phyloP scores from a whole-genome alignment of 2,888 invertebrate genomes.

The Meliscaeva auricollis region DNA sequence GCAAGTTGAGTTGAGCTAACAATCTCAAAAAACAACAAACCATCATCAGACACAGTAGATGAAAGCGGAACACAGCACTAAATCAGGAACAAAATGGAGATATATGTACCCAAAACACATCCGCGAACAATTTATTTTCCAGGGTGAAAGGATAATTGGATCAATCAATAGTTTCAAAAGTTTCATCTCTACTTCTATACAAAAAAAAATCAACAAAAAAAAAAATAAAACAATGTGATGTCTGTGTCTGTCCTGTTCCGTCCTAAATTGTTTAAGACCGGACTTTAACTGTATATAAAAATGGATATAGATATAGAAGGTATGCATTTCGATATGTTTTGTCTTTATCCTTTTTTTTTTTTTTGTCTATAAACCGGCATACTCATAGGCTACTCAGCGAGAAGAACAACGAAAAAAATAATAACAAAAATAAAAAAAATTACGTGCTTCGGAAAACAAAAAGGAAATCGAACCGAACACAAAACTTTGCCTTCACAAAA shows the following conservation, averaged over 20 bases:
- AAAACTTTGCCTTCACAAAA: conserved; percentile 68
- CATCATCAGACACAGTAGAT: conserved; percentile 10
- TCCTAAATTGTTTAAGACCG: conserved; percentile 48
- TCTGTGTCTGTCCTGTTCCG: conserved; percentile 20
- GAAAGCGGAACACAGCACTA: conserved; percentile 38
- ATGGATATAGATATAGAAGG: not conserved
- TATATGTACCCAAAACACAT: conserved; percentile 48
- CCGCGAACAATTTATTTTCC: conserved; percentile 58
- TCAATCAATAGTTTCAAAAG: conserved; percentile 69
- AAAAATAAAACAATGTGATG: conserved; percentile 19
- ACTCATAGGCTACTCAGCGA: conserved; percentile 13
- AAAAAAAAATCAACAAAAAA: not conserved
- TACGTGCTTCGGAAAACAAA: conserved; percentile 35
- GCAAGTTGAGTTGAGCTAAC: conserved; percentile 19
- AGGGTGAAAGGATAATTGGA: conserved; percentile 66
- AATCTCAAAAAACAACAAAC: conserved; percentile 27
- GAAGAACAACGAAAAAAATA: conserved; percentile 38
- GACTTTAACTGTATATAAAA: conserved; percentile 25
- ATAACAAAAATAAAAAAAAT: conserved; percentile 10
- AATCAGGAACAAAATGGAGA: conserved; percentile 31
- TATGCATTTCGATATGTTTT: conserved; percentile 20
- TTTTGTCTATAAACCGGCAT: not conserved
- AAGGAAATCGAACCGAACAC: conserved; percentile 56
- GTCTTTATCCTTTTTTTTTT: conserved; percentile 19
- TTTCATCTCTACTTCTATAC: conserved; percentile 48